A percentile compares a stretch with the other conserved stretches of the same genome.
Conservation (phyloP, 1,140 invertebrate genomes). For the Cydia amplana region DNA sequence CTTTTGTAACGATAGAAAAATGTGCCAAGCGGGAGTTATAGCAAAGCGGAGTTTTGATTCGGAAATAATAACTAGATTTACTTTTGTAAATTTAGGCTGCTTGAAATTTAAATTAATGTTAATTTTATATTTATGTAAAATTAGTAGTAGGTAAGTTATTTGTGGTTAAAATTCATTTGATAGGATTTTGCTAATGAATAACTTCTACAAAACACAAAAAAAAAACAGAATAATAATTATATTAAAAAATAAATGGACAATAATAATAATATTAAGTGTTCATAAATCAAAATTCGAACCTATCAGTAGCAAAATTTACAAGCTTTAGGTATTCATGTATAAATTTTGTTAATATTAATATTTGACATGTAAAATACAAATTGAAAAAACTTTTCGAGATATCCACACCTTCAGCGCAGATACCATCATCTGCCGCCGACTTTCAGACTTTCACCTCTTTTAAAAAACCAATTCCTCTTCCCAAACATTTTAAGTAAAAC, state of each 20-base stretch:
- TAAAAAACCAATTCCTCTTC: slow-evolving; percentile 15
- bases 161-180: too few species aligned
- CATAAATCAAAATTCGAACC: neutral
- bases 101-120: too few species aligned
- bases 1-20: slow-evolving; percentile 6
- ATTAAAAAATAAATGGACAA: neutral
- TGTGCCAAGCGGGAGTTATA: neutral
- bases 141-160: neutral
- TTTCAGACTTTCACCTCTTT: slow-evolving; percentile 22
- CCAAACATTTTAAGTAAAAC: too few species aligned
- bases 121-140: neutral
- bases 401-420: neutral
- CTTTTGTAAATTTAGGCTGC: neutral
- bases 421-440: neutral
- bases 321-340: neutral
- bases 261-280: neutral
- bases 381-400: neutral
- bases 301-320: too few species aligned
- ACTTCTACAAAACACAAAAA: too few species aligned
- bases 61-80: neutral
- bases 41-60: neutral
- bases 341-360: neutral
- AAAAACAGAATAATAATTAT: too few species aligned
- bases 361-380: neutral
- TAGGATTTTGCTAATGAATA: too few species aligned